Base-by-base conservation (phyloP, 2,113 vertebrate genomes). In the Chascanopsetta lugubris region DNA sequence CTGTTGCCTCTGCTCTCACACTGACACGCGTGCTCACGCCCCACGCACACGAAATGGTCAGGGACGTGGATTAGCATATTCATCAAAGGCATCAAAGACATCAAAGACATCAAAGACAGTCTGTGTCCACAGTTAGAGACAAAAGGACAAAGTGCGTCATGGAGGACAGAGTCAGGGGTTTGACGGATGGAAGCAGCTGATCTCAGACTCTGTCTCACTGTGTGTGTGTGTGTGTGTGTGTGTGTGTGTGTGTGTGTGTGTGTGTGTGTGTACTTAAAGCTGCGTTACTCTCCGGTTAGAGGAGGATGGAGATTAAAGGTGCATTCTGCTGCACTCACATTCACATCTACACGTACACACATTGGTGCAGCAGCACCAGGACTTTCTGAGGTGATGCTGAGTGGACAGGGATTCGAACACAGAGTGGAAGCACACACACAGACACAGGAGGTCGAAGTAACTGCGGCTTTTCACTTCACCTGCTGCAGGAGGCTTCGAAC, bases 391-490 rank as follows among this genome's bases (percentile, higher is more conserved):
- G 62, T 72, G 46, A 61, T 6, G 0, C 24, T 17, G 70, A 54
- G 58, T 34, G 43, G 40, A 32, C 27, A 53, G n/a, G 61, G 36
- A 53, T 3, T n/a, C n/a, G n/a, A 22, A 60, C 26, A 72, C 36
- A 61, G 26, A 49, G 61, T 6, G 38, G 49, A 53, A 26, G 8
- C 18, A 68, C 27, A 62, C 34, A 68, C 38, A 47, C 26, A 20
- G 27, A 1, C 15, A n/a, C 2, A 8, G n/a, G 26, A 42, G 18
- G 27, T n/a, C 1, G 34, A 4, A 58, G 27, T 9, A 72, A 34
- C 27, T 53, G 56, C 40, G 34, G 60, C n/a, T 59, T n/a, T 18
- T 1, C 60, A 72, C 82, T 83, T 87, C 77, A 87, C 85, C 85
- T 85, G 85, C 68, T 83, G 79, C 74, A 29, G 70, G 21, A 47